Evolutionary conservation across 2,888 invertebrate species (phyloP), one percentile per base, ranked within the genome.

Genomic region (Euclidia mi): DNA sequence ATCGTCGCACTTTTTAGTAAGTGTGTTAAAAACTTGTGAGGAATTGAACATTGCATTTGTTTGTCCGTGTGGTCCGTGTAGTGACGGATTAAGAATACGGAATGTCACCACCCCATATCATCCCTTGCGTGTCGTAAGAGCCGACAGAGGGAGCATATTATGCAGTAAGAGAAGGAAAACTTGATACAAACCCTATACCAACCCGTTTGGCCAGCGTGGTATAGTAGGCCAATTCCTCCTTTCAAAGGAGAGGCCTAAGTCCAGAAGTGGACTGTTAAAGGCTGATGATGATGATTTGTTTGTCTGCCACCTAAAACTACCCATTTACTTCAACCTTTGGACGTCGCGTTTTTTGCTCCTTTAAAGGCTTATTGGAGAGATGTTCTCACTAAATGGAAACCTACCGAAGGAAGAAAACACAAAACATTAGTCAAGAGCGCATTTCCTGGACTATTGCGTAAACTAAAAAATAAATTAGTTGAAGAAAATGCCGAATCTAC

Each of bases 21-120:
- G 52, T 34, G 71, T 84, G 34, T 45, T 87, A 37, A 25, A 71
- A 45, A 44, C 49, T 45, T 85, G 85, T 61, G 42, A 73, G 17
- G 62, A 77, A 52, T 60, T 78, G 55, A 61, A 81, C 60, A 83
- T 85, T 45, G 47, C 40, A 18, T 85, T 84, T 65, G 60, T 78
- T n/a, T n/a, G n/a, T n/a, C n/a, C n/a, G n/a, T n/a, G n/a, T n/a
- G n/a, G n/a, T n/a, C n/a, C n/a, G n/a, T n/a, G n/a, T n/a, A n/a
- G n/a, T n/a, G n/a, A n/a, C n/a, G n/a, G n/a, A n/a, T n/a, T n/a
- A n/a, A n/a, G n/a, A n/a, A n/a, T n/a, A n/a, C n/a, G n/a, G n/a
- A n/a, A n/a, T n/a, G n/a, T n/a, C n/a, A n/a, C n/a, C n/a, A n/a
- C n/a, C n/a, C n/a, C n/a, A n/a, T n/a, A n/a, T n/a, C n/a, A n/a